These are phyloP conservation scores for Bufotes viridis DNA, from an alignment of 2,797 vertebrate species.

Conservation along the genomic window DNA sequence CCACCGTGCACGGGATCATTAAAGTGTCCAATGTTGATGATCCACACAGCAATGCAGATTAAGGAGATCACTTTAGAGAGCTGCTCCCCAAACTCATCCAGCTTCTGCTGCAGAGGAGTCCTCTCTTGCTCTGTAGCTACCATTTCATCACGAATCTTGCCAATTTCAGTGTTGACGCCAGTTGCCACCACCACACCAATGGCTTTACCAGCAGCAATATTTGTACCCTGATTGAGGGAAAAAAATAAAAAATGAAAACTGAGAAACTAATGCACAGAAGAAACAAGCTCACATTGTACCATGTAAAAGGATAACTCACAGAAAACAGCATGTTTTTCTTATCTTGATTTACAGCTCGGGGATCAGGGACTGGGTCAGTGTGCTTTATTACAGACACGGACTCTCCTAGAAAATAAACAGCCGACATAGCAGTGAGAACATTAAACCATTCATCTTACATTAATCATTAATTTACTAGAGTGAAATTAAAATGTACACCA, in stretches of 20 bases:
- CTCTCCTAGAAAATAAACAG: slow-evolving; percentile 80
- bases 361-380: slow-evolving; percentile 96
- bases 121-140: slow-evolving; percentile 94
- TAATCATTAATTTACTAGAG: too few relatives aligned
- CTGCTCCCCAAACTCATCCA: slow-evolving; percentile 97
- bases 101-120: slow-evolving; percentile 95
- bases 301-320: slow-evolving; percentile 76
- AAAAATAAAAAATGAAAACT: neutral
- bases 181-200: slow-evolving; percentile 93
- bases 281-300: neutral
- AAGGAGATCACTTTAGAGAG: slow-evolving; percentile 97
- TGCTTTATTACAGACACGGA: slow-evolving; percentile 98
- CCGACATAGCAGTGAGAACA: neutral
- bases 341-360: slow-evolving; percentile 97
- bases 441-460: too few relatives aligned
- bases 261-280: neutral
- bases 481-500: too few relatives aligned
- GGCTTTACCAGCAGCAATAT: slow-evolving; percentile 94
- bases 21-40: slow-evolving; percentile 98
- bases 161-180: slow-evolving; percentile 94
- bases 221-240: slow-evolving; percentile 83
- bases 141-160: slow-evolving; percentile 98
- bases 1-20: slow-evolving; percentile 96
- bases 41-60: slow-evolving; percentile 97
- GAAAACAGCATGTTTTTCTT: slow-evolving; percentile 99